These are phyloP conservation scores for Apogon talboti DNA, from an alignment of 2,797 vertebrate species.

Conservation along the genomic window DNA sequence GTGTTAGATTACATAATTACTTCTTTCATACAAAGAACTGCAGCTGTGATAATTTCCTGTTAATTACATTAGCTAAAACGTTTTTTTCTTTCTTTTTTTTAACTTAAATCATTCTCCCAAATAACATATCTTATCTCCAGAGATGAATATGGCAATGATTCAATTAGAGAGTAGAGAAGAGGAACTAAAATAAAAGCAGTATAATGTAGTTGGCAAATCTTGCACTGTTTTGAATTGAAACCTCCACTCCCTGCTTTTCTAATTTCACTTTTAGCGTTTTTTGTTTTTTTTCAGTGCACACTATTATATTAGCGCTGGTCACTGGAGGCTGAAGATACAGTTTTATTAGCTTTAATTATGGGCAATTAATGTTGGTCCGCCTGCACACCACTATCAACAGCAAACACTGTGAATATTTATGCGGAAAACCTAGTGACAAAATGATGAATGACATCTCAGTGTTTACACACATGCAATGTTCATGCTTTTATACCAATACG, in stretches of 20 bases:
- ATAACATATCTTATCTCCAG: constrained; percentile 82
- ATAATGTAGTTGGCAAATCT: constrained; percentile 48
- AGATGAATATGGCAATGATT: constrained; percentile 81
- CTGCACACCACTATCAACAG: constrained; percentile 31
- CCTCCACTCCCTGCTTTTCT: constrained; percentile 33
- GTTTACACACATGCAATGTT: constrained; percentile 64
- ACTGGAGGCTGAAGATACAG: constrained; percentile 33
- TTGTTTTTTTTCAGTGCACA: constrained; percentile 38
- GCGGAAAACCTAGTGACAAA: constrained; percentile 72
- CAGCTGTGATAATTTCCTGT: constrained; percentile 84
- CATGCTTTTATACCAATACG: constrained; percentile 46
- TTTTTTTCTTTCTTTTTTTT: constrained; percentile 74
- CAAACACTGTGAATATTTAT: constrained; percentile 54
- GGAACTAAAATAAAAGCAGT: constrained; percentile 23
- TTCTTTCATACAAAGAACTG: constrained; percentile 79
- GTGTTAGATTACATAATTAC: constrained; percentile 86
- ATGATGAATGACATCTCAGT: constrained; percentile 60
- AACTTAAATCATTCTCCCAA: constrained; percentile 84
- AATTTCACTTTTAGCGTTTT: constrained; percentile 10
- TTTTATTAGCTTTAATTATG: constrained; percentile 52
- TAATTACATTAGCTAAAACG: constrained; percentile 85
- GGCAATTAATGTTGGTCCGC: constrained; percentile 39
- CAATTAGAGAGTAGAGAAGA: constrained; percentile 70
- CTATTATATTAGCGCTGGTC: constrained; percentile 33
- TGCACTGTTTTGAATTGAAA: constrained; percentile 38